Conservation (phyloP, 2,888 invertebrate species). For the Sinohyriopsis cumingii region DNA sequence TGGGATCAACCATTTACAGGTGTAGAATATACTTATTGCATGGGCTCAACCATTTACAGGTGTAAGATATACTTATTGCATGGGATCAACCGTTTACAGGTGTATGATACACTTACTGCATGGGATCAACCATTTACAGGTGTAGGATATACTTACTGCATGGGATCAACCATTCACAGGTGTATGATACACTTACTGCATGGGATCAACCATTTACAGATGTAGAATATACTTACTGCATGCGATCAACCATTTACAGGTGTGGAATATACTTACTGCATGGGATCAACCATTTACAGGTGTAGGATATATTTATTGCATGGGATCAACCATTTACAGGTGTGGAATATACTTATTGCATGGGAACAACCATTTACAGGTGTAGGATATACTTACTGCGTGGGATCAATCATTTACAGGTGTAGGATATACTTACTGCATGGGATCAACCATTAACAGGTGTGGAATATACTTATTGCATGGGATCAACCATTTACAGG, state of each 20-base stretch:
- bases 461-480: too few species aligned
- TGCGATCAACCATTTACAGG: too few species aligned
- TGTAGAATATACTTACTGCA: too few species aligned
- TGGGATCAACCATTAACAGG: slow-evolving; percentile 76
- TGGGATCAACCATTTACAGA: slow-evolving; percentile 76
- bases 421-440: slow-evolving; percentile 78
- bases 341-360: slow-evolving; percentile 78
- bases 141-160: too few species aligned
- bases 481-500: too few species aligned
- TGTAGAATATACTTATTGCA: background rate
- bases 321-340: too few species aligned
- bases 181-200: slow-evolving; percentile 78
- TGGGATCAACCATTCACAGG: too few species aligned
- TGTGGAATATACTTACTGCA: slow-evolving; percentile 78
- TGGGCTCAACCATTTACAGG: too few species aligned
- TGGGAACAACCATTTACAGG: slow-evolving; percentile 76
- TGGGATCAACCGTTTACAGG: background rate
- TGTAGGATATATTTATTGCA: too few species aligned
- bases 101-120: background rate
- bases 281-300: slow-evolving; percentile 76
- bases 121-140: too few species aligned
- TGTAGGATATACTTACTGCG: too few species aligned
- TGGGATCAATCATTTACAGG: too few species aligned
- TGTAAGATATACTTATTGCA: background rate
- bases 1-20: background rate